These are phyloP conservation scores for Gopherus evgoodei DNA, from an alignment of 2,113 vertebrate genomes.

Conservation along the genomic window DNA sequence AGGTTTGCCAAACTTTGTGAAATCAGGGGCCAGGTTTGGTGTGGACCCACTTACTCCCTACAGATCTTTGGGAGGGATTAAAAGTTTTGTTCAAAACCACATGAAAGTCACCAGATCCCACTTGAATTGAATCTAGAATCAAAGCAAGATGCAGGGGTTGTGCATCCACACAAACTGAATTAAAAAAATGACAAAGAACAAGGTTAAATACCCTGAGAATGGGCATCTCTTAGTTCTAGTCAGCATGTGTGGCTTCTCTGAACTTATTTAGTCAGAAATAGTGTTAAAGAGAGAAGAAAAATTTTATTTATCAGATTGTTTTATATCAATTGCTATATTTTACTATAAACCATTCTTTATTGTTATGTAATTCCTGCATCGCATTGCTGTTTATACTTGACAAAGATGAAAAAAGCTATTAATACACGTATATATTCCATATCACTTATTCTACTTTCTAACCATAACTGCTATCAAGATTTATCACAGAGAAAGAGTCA, in stretches of 20 bases:
- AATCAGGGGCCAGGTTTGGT: background rate
- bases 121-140: background rate
- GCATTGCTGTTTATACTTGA: too few relatives aligned
- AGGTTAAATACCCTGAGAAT: background rate
- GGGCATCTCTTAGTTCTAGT: fast-evolving
- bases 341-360: background rate
- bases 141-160: background rate
- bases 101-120: background rate
- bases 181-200: background rate
- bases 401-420: too few relatives aligned
- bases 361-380: background rate
- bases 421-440: too few relatives aligned
- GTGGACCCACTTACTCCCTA: fast-evolving
- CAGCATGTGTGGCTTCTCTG: background rate
- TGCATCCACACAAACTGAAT: background rate
- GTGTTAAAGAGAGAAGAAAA: background rate
- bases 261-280: background rate
- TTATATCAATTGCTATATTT: background rate
- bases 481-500: too few relatives aligned
- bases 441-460: too few relatives aligned
- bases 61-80: background rate
- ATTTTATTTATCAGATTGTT: background rate
- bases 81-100: background rate
- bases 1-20: background rate
- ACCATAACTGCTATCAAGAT: too few relatives aligned